Base-by-base conservation (phyloP, 30 jellyfish, hydroid and myxozoan genomes). In the Haliclystus octoradiatus region DNA sequence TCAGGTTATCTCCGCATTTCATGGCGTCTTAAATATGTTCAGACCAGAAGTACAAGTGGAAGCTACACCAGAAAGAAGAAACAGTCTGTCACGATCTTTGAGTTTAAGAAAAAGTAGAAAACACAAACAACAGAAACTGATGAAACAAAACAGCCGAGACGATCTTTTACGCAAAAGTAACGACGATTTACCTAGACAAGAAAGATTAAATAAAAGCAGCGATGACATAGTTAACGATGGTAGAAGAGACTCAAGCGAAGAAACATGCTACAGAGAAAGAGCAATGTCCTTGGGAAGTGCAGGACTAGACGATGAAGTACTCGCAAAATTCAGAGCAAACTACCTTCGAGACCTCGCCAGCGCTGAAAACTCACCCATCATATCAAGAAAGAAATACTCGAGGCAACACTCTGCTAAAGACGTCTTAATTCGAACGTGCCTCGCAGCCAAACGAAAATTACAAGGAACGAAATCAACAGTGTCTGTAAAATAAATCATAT, bases 11-110 rank as follows among this genome's bases (percentile, higher is more conserved):
- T 82, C 75, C 2, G 89, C 84, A 15, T 65, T 89, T 33, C 94
- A 89, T 33, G 84, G 83, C 28, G 68, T 89, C 2, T 67, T 89
- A 52, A 82, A 80, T 9, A 76, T 89, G 95, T 89, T 81, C 60
- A 32, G 77, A 25, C 93, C 95, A 34, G 94, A 80, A 35, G 84
- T 33, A 46, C 66, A 32, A 33, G 13, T 47, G 31, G 80, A 60
- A 50, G 71, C 30, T 1, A 51, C 71, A 32, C 74, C 63, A 71
- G 65, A 72, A 65, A 28, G 94, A 61, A 25, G 69, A 4, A 75
- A 78, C 49, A 80, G 94, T 46, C 62, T 80, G 13, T 62, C 83
- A n/a, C 52, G 93, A 35, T 33, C 84, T 0, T 32, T 73, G n/a
- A 72, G 66, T 29, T 50, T 57, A 32, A 65, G 84, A 28, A 27